A percentile compares a stretch with the other conserved stretches of the same genome.
Evolutionary conservation across 1,140 invertebrate species (phyloP).

Genomic region (Globodera rostochiensis): DNA sequence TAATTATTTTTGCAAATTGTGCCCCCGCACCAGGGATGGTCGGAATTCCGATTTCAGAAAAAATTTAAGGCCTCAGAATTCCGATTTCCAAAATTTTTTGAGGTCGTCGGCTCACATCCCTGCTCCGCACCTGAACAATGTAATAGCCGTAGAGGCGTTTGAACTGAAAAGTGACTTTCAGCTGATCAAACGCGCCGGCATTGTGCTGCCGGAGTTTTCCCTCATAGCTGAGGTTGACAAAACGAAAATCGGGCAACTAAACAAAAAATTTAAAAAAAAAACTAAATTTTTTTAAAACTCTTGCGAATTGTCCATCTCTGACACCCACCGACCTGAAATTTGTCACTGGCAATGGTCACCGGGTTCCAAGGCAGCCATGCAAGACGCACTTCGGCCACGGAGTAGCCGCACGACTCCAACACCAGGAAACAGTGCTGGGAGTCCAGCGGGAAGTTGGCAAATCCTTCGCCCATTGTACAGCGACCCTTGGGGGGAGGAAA

Average conservation of each 20-base stretch:
- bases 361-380: conserved; percentile 52
- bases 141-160: conserved; percentile 58
- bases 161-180: conserved; percentile 47
- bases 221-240: conserved; percentile 53
- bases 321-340: conserved; percentile 8
- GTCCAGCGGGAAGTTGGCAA: conserved; percentile 55
- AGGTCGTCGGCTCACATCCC: too few species aligned
- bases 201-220: conserved; percentile 41
- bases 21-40: too few species aligned
- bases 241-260: conserved; percentile 53
- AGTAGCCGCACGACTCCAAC: conserved; percentile 53
- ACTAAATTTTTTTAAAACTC: too few species aligned
- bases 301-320: too few species aligned
- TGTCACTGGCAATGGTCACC: conserved; percentile 51
- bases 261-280: conserved; percentile 2
- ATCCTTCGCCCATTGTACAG: conserved; percentile 49
- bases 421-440: conserved; percentile 46
- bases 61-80: too few species aligned
- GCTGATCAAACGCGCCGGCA: conserved; percentile 48
- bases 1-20: neutral
- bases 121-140: conserved; percentile 47
- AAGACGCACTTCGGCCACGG: conserved; percentile 53
- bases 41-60: too few species aligned
- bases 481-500: conserved; percentile 43
- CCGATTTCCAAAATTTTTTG: too few species aligned